Percentiles rank a stretch among this genome's conserved stretches.
phyloP scores from a whole-genome alignment of 64 coral and sea anemone species.

The Cladopsammia gracilis region DNA sequence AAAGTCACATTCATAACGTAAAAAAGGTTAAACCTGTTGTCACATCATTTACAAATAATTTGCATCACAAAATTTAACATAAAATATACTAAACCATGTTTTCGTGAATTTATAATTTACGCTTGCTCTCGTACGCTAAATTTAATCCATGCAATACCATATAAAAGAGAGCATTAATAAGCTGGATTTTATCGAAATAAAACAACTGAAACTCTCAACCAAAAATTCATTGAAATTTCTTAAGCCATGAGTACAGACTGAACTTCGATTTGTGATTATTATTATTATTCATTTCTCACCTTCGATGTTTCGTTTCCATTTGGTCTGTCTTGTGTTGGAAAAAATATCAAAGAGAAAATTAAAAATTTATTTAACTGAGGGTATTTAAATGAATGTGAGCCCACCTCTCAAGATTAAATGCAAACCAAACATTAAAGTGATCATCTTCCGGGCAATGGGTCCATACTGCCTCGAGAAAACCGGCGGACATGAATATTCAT shows the following conservation, averaged over 20 bases:
- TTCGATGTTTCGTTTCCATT: conserved; percentile 4
- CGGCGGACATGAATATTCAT: conserved; percentile 8
- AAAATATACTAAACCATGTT: neutral
- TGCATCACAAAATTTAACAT: neutral
- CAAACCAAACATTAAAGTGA: conserved; percentile 34
- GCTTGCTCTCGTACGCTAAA: neutral
- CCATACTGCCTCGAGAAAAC: neutral
- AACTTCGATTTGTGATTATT: neutral
- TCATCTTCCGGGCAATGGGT: neutral
- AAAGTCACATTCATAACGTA: neutral
- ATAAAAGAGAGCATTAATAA: neutral
- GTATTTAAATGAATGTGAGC: conserved; percentile 12
- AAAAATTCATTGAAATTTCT: neutral
- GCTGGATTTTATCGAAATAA: neutral
- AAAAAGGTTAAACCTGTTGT: neutral
- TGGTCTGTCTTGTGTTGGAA: neutral
- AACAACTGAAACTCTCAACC: neutral
- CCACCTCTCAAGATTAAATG: conserved; percentile 22
- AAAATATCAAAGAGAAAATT: neutral
- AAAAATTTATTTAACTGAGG: neutral
- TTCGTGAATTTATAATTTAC: neutral
- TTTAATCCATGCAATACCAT: neutral
- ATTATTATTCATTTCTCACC: conserved; percentile 7
- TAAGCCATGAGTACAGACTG: neutral
- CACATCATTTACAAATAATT: neutral